phyloP scores from a whole-genome alignment of 2,888 invertebrate genomes.

The Nasonia oneida region DNA sequence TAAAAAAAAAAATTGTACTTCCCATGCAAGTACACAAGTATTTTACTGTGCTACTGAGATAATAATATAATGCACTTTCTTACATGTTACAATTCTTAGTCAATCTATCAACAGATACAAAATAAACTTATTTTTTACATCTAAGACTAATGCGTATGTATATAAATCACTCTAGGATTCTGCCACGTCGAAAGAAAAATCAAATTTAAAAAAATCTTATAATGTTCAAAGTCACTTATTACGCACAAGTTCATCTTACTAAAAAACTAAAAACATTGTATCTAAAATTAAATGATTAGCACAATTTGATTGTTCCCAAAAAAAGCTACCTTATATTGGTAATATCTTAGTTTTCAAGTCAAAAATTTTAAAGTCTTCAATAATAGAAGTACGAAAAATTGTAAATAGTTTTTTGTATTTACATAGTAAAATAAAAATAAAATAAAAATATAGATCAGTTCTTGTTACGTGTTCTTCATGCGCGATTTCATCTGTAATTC shows the following conservation, averaged over 20 bases:
- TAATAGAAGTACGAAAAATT: constrained; percentile 49
- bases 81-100: constrained; percentile 25
- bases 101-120: constrained; percentile 35
- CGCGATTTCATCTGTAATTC: constrained; percentile 87
- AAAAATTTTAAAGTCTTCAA: constrained; percentile 48
- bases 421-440: constrained; percentile 53
- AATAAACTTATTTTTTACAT: constrained; percentile 37
- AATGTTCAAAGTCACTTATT: constrained; percentile 25
- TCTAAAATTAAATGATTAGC: constrained; percentile 39
- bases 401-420: constrained; percentile 63
- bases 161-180: constrained; percentile 29
- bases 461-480: constrained; percentile 66
- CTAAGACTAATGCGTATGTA: constrained; percentile 35
- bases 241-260: constrained; percentile 32
- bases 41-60: constrained; percentile 14
- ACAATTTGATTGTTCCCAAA: constrained; percentile 56
- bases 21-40: constrained; percentile 6
- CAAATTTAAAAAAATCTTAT: constrained; percentile 17
- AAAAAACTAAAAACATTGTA: constrained; percentile 21
- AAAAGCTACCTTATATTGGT: constrained; percentile 43
- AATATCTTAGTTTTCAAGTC: constrained; percentile 42
- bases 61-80: background rate
- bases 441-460: constrained; percentile 35
- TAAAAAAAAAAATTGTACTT: background rate
- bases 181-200: constrained; percentile 35